Conservation (phyloP, 1,140 invertebrate genomes). For the Caerostris extrusa region DNA sequence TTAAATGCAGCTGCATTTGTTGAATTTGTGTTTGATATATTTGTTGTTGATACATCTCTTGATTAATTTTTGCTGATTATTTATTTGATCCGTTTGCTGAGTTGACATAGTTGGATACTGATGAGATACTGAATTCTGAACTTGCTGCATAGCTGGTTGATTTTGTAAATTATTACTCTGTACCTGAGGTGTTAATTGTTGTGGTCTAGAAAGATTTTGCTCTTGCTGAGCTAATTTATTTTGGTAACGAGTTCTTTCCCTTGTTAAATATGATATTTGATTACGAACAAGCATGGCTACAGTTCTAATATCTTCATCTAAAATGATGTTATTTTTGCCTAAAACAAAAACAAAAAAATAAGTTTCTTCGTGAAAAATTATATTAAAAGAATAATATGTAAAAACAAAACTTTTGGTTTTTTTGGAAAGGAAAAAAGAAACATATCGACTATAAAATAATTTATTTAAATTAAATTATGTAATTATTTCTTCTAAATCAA, state of each 20-base stretch:
- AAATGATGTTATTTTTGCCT: conserved; percentile 86
- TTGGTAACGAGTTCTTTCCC: conserved; percentile 83
- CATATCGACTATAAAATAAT: neutral
- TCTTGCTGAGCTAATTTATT: conserved; percentile 78
- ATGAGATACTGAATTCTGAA: conserved; percentile 48
- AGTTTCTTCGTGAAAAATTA: too few species aligned
- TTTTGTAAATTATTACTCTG: neutral
- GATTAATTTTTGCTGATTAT: conserved; percentile 36
- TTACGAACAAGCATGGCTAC: conserved; percentile 93
- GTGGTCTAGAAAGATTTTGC: conserved; percentile 82
- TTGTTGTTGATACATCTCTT: conserved; percentile 65
- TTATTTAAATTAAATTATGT: neutral
- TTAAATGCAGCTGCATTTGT: conserved; percentile 80
- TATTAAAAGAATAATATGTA: too few species aligned
- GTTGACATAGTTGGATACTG: conserved; percentile 24
- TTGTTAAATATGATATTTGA: conserved; percentile 86
- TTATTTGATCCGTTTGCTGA: conserved; percentile 33
- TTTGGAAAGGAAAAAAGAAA: neutral
- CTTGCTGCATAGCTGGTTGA: conserved; percentile 61
- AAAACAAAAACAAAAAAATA: conserved; percentile 31
- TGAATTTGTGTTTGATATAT: conserved; percentile 74
- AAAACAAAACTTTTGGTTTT: too few species aligned
- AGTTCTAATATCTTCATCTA: conserved; percentile 94
- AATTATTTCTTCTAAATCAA: neutral
- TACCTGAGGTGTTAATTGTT: conserved; percentile 78